Base-by-base conservation (phyloP, 37 sponge, comb jelly and placozoan genomes). In the Cliona cf. orientalis region DNA sequence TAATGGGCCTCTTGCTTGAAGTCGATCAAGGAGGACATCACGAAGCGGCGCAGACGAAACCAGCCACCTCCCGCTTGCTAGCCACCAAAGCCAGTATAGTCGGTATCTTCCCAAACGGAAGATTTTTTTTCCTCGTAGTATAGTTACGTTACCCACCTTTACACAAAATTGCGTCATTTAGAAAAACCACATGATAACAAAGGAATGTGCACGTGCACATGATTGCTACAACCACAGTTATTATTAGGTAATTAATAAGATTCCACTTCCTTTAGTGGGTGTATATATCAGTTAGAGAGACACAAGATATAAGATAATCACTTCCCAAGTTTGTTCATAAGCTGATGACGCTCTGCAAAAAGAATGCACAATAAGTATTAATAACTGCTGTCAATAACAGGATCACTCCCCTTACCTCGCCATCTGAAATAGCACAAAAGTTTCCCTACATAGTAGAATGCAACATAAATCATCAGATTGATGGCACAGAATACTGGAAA, bases 401-500 rank as follows among this genome's bases (percentile, higher is more conserved):
- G 14, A 14, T 36, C 44, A 42, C 46, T 41, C 37, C 45, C 14
- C 71, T 86, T 44, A 91, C 91, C 78, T 86, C 45, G 31, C 89
- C 84, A 92, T 73, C 89, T 70, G 49, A 74, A 62, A 53, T 84
- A 62, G 35, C 61, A 58, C 21, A 84, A 0, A 28, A 14, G 12
- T 65, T 80, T 72, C 7, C 93, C 93, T 0, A 79, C 0, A 32
- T 76, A 84, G 63, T 68, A 79, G 2, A 92, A 39, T 1, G 57
- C 31, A 17, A 87, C 62, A 0, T n/a, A n/a, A 11, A 80, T 43
- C 11, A 92, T 33, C 58, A 64, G 80, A 42, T 69, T 80, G 4
- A 14, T 69, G 60, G 71, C 65, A 78, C 87, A 92, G 86, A 91
- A 91, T 26, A 86, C 38, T 12, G 91, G 58, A 0, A 91, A 66